Evolutionary conservation across 1,140 invertebrate genomes (phyloP), one percentile per base, ranked within the genome.

Genomic region (Oncopodura yosiiana): DNA sequence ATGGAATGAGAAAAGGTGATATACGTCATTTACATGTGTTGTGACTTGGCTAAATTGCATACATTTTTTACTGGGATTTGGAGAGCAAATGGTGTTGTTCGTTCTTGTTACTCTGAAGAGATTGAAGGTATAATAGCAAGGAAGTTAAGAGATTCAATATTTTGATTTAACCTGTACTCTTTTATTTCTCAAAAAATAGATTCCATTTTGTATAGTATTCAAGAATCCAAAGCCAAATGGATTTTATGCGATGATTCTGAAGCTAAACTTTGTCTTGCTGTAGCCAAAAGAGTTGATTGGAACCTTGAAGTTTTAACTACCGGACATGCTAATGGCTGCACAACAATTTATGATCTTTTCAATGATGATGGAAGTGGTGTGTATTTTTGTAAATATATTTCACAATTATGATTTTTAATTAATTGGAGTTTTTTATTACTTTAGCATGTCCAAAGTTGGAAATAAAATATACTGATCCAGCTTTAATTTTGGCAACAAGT

Each of bases 1-100:
- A 36, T 3, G 61, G 61, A 4, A 39, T 62, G 27, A 42, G 57
- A 38, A 56, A 51, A 30, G 57, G 58, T 14, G 57, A 60, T 32
- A 42, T 46, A n/a, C 9, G 45, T 60, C 0, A 27, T 62, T 23
- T 62, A 56, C 30, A 53, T 53, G 48, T 32, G 36, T 18, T 32
- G 26, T 29, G 49, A 60, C 27, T 23, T 56, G 3, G 43, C 32
- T 0, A 51, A 49, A 21, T 23, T 49, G 2, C 56, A 54, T 9
- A 26, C 46, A 14, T 52, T 62, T 38, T 36, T 56, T 2, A 39
- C 1, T 12, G 61, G 61, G 3, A 43, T 60, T 43, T 62, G 61
- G 61, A 30, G 49, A 43, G 57, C 58, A 9, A 62, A 62, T 43
- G 60, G 60, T 4, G 26, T 50, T 2, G 6, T 44, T 1, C 9